Conservation (phyloP, 2,113 vertebrate species). For the Calidris pugnax region DNA sequence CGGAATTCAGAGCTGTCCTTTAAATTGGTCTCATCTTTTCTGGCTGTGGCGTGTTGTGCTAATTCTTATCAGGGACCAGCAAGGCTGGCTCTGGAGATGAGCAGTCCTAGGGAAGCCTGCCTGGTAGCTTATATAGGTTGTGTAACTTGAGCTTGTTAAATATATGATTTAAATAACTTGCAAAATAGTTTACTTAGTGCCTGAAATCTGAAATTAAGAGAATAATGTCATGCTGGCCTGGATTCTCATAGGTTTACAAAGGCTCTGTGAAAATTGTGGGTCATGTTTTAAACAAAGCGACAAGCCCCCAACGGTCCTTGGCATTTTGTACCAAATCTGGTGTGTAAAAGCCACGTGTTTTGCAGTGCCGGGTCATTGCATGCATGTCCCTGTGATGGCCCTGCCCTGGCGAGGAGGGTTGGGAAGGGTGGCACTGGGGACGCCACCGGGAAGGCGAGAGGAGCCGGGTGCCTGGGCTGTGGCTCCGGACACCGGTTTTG, state of each 20-base stretch:
- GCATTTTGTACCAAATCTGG: too few species aligned
- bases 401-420: neutral
- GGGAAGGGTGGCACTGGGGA: neutral
- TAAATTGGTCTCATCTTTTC: neutral
- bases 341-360: neutral
- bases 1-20: neutral
- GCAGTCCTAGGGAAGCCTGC: neutral
- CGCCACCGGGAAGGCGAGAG: rapidly evolving
- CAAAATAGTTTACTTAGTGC: neutral
- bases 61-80: neutral
- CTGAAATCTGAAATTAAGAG: neutral
- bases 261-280: neutral
- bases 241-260: neutral
- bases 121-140: neutral
- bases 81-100: neutral
- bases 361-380: rapidly evolving
- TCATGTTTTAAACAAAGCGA: neutral
- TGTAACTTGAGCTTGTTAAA: neutral
- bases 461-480: neutral
- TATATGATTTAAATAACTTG: neutral
- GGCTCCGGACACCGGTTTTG: neutral
- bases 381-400: rapidly evolving
- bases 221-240: neutral
- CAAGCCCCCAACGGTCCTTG: neutral
- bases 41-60: neutral